phyloP scores from a whole-genome alignment of 2,113 vertebrate species.

The Chinchilla lanigera region DNA sequence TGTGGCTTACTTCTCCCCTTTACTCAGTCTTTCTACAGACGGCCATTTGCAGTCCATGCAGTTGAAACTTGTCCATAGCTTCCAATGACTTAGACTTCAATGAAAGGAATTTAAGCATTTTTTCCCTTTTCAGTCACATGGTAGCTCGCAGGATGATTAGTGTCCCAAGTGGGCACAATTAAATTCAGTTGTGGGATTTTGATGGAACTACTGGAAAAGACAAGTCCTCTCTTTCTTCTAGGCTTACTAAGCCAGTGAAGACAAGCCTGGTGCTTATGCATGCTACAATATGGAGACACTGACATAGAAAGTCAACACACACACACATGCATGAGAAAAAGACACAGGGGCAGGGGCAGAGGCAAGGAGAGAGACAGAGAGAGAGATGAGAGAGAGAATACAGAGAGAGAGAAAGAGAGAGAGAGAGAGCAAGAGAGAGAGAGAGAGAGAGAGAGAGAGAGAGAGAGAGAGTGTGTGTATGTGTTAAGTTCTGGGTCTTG shows the following conservation, averaged over 20 bases:
- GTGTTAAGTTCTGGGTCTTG: neutral
- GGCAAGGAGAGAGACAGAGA: neutral
- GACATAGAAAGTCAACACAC: neutral
- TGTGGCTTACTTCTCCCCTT: neutral
- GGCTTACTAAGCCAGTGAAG: neutral
- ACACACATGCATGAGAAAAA: neutral
- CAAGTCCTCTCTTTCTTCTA: neutral
- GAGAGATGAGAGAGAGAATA: neutral
- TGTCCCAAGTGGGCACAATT: neutral
- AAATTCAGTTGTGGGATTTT: neutral
- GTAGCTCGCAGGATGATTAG: neutral
- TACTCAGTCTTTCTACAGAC: neutral
- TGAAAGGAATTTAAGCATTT: neutral
- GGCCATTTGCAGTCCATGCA: neutral
- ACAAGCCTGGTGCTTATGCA: neutral
- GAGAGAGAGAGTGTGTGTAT: too few species aligned
- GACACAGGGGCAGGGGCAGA: neutral
- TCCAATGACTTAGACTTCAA: neutral
- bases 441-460: neutral
- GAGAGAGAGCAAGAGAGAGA: neutral
- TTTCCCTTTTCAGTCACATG: neutral
- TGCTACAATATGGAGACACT: neutral
- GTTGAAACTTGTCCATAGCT: neutral
- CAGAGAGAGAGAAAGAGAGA: neutral
- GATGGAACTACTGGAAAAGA: neutral